Evolutionary conservation across 2,888 invertebrate species (phyloP), one percentile per base, ranked within the genome.

Genomic region (Autographa pulchrina): DNA sequence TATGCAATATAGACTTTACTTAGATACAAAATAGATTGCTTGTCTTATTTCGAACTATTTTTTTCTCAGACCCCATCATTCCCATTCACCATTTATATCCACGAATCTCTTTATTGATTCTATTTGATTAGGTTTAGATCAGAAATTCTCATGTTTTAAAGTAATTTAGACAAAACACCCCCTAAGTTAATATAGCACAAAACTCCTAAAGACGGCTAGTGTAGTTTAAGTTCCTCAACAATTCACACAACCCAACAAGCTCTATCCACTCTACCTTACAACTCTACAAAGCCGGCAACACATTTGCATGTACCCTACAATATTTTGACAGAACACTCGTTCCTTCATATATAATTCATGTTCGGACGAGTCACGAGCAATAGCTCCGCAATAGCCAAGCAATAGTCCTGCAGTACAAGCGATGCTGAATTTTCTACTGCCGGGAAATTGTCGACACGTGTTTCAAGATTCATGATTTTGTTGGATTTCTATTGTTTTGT

Each of bases 331-430:
- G 65, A 59, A 66, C 62, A 48, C 59, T 35, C 60, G 65, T 74
- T 79, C 80, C 60, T 88, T 89, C 88, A 90, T 91, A 88, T 87
- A 88, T 91, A 88, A 91, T 91, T 88, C 81, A 90, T 88, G 77
- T 62, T 52, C 64, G 68, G 69, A 80, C 56, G 58, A 61, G 61
- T 35, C 58, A 60, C 67, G 54, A 75, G 70, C 67, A 65, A 11
- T 38, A 38, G 75, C 70, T 70, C 78, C 82, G 76, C 25, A 25
- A 25, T 25, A 1, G 25, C 25, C 67, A 48, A 75, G 70, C 67
- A 65, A 11, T 38, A 38, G 75, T 70, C 70, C 78, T 82, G 74
- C 81, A 83, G 78, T 35, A 68, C 63, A 62, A 66, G 48, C 70
- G 65, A 74, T 82, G 52, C 70, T 80, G 76, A 83, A 80, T 80